Evolutionary conservation across 2,113 vertebrate species (phyloP).

Genomic region (Oryzias curvinotus): DNA sequence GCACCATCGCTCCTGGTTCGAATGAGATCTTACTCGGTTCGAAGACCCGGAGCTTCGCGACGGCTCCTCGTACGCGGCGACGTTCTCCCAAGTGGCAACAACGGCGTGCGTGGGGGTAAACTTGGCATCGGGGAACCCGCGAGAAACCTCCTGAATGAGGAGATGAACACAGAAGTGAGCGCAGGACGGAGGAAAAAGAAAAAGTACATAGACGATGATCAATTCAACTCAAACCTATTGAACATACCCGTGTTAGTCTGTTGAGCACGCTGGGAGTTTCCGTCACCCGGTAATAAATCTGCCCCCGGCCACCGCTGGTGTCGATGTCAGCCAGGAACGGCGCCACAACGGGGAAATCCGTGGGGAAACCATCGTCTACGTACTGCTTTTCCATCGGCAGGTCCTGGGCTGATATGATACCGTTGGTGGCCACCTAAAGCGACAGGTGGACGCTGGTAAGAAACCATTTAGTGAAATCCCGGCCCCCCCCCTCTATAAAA

Average conservation of each 20-base stretch:
- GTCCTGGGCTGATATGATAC: slow-evolving; percentile 92
- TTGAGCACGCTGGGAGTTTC: slow-evolving; percentile 76
- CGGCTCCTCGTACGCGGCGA: slow-evolving; percentile 85
- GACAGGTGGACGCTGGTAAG: slow-evolving; percentile 5
- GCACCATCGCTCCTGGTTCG: not conserved
- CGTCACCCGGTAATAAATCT: slow-evolving; percentile 88
- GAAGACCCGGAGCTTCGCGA: slow-evolving; percentile 62
- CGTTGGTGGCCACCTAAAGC: slow-evolving; percentile 94
- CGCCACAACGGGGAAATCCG: slow-evolving; percentile 91
- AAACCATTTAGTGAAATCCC: slow-evolving; percentile 29
- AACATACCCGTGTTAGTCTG: slow-evolving; percentile 67
- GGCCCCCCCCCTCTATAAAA: slow-evolving; percentile 4
- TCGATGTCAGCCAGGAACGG: slow-evolving; percentile 95
- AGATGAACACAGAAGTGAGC: slow-evolving; percentile 45
- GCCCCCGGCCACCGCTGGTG: slow-evolving; percentile 84
- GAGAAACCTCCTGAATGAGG: slow-evolving; percentile 73
- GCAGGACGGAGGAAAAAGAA: not conserved
- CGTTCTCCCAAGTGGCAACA: slow-evolving; percentile 90
- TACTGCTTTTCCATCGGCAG: slow-evolving; percentile 97
- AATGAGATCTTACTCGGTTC: slow-evolving; percentile 73
- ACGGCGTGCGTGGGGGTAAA: slow-evolving; percentile 84
- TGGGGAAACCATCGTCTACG: slow-evolving; percentile 94
- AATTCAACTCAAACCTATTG: not conserved
- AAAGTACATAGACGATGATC: slow-evolving; percentile 26
- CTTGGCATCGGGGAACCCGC: slow-evolving; percentile 79